Evolutionary conservation across 2,113 vertebrate species (phyloP).

Genomic region (Erythrolamprus reginae): DNA sequence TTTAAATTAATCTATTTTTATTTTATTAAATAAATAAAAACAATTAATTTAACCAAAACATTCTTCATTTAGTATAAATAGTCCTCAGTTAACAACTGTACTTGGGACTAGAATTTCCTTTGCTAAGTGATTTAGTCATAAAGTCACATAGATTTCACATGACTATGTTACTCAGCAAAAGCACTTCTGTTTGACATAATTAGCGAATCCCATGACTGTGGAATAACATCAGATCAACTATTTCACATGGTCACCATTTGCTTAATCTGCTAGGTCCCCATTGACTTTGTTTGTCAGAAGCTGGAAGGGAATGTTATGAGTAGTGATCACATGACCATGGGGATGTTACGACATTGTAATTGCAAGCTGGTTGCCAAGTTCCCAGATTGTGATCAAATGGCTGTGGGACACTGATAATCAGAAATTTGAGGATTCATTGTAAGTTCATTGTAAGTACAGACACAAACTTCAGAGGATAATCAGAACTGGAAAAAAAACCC

Average conservation of each 20-base stretch:
- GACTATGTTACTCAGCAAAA: not conserved
- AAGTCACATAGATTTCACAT: not conserved
- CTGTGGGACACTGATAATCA: not conserved
- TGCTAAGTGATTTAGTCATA: not conserved
- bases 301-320: not conserved
- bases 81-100: not conserved
- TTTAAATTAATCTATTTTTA: not conserved
- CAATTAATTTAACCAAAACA: not conserved
- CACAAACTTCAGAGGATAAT: too few species aligned
- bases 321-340: not conserved
- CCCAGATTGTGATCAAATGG: not conserved
- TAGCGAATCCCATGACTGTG: not conserved
- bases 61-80: not conserved
- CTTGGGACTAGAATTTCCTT: not conserved
- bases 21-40: not conserved
- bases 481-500: too few species aligned
- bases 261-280: not conserved
- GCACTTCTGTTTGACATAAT: not conserved
- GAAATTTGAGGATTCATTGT: not conserved
- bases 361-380: not conserved
- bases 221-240: not conserved
- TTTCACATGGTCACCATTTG: not conserved
- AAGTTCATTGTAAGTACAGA: too few species aligned
- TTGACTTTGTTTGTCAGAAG: not conserved
- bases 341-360: not conserved